Conservation (phyloP, 2,797 vertebrate genomes). For the Amazona ochrocephala region DNA sequence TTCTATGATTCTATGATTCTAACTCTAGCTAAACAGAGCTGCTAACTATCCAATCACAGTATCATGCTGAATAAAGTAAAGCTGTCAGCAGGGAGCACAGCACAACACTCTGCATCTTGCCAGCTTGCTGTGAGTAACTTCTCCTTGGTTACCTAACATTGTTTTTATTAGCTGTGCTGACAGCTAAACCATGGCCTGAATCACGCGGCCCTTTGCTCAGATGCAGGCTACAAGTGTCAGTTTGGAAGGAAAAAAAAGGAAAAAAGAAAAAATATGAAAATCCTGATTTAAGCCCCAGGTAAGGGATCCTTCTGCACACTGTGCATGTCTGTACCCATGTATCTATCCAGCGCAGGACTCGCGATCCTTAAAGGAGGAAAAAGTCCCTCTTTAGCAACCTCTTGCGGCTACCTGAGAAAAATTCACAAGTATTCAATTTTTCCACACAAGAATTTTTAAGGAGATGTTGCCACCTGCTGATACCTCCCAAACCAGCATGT, state of each 20-base stretch:
- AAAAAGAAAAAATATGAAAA: neutral
- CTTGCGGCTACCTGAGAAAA: neutral
- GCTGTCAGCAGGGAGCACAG: neutral
- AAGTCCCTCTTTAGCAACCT: neutral
- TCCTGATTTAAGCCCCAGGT: neutral
- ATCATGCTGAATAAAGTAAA: neutral
- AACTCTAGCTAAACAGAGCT: neutral
- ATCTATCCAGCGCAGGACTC: neutral
- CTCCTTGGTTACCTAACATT: neutral
- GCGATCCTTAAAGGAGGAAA: neutral
- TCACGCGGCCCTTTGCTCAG: neutral
- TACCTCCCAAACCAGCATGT: neutral
- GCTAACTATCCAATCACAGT: neutral
- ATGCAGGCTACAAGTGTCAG: neutral
- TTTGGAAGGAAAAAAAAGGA: neutral
- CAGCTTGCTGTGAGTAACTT: neutral
- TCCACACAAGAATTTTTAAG: neutral
- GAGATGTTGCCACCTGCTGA: slow-evolving; percentile 44
- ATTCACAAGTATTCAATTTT: neutral
- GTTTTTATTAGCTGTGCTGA: neutral
- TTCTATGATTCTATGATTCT: no score
- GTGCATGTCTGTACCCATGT: neutral
- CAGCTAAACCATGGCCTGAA: neutral
- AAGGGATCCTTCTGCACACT: neutral
- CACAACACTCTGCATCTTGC: neutral